Evolutionary conservation across 2,888 invertebrate species (phyloP).

Genomic region (Ochlodes sylvanus): DNA sequence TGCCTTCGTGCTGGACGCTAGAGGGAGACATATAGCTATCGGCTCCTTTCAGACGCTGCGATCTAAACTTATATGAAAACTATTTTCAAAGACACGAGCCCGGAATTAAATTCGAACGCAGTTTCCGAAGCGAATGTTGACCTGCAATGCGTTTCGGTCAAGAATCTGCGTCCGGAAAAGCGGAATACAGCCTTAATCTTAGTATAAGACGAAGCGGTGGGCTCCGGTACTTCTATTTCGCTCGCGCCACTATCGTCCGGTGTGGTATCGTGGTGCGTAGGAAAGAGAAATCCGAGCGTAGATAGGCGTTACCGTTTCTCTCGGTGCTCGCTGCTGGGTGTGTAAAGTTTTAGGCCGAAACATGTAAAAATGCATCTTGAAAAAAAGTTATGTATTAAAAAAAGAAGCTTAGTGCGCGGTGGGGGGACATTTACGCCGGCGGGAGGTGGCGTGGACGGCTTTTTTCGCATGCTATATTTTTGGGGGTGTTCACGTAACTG

Average conservation of each 20-base stretch:
- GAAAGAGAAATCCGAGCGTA: conserved; percentile 72
- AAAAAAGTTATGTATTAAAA: conserved; percentile 86
- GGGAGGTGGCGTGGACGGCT: conserved; percentile 79
- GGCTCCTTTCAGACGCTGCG: conserved; percentile 59
- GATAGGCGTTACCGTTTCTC: conserved; percentile 77
- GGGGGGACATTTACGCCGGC: conserved; percentile 81
- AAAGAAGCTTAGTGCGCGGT: conserved; percentile 84
- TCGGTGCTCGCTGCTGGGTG: conserved; percentile 77
- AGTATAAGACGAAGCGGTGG: conserved; percentile 76
- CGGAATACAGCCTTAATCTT: conserved; percentile 81
- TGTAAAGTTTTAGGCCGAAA: conserved; percentile 85
- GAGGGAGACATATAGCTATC: conserved; percentile 78
- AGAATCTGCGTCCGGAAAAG: conserved; percentile 73
- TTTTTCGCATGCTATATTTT: conserved; percentile 84
- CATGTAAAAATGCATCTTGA: conserved; percentile 86
- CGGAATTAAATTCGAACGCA: conserved; percentile 27
- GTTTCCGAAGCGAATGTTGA: conserved; percentile 51
- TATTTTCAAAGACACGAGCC: conserved; percentile 17
- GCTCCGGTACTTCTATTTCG: conserved; percentile 67
- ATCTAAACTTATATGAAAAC: conserved; percentile 40
- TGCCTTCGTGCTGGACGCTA: conserved; percentile 82
- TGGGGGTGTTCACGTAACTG: conserved; percentile 79
- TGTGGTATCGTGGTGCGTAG: conserved; percentile 53
- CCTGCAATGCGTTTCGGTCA: conserved; percentile 64
- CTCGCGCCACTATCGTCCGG: conserved; percentile 81